Conservation (phyloP, 2,113 vertebrate species). For the Epinephelus fuscoguttatus region DNA sequence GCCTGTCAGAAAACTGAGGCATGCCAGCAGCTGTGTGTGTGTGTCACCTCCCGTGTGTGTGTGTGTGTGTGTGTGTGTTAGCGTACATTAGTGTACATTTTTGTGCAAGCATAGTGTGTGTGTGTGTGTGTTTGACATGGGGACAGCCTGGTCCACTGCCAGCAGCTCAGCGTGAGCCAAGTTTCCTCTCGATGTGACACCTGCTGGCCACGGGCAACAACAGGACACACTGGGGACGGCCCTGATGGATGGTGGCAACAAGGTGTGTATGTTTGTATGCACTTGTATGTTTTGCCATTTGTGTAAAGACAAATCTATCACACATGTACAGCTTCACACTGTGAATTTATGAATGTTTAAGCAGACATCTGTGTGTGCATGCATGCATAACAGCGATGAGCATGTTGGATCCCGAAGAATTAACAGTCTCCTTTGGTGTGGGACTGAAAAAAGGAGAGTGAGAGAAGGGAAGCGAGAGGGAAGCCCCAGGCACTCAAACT, state of each 20-base stretch:
- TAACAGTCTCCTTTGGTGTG: slow-evolving; percentile 42
- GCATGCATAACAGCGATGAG: slow-evolving; percentile 41
- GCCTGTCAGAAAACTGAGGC: slow-evolving; percentile 75
- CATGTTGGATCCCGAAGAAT: slow-evolving; percentile 43
- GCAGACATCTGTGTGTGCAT: slow-evolving; percentile 53
- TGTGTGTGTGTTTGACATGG: slow-evolving; percentile 59
- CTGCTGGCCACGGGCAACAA: slow-evolving; percentile 75
- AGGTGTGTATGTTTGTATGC: slow-evolving; percentile 38
- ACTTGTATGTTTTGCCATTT: slow-evolving; percentile 36
- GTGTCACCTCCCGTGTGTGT: slow-evolving; percentile 12
- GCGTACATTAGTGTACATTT: slow-evolving; percentile 56
- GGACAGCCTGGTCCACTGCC: slow-evolving; percentile 68
- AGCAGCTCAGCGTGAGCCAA: slow-evolving; percentile 65
- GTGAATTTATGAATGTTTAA: slow-evolving; percentile 64
- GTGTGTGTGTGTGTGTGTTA: slow-evolving; percentile 44
- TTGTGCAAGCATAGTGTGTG: slow-evolving; percentile 35
- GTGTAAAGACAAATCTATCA: slow-evolving; percentile 76
- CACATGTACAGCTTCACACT: slow-evolving; percentile 59
- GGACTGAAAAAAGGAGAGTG: slow-evolving; percentile 23
- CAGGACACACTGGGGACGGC: slow-evolving; percentile 61
- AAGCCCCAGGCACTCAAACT: slow-evolving; percentile 55
- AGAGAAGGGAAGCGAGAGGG: slow-evolving; percentile 45
- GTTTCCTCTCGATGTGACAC: slow-evolving; percentile 76
- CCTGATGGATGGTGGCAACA: slow-evolving; percentile 57
- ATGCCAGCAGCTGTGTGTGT: slow-evolving; percentile 69